Percentiles rank a stretch among this genome's conserved stretches.
These are phyloP conservation scores for Pterostichus madidus DNA, from an alignment of 2,888 invertebrate genomes.

Conservation along the genomic window DNA sequence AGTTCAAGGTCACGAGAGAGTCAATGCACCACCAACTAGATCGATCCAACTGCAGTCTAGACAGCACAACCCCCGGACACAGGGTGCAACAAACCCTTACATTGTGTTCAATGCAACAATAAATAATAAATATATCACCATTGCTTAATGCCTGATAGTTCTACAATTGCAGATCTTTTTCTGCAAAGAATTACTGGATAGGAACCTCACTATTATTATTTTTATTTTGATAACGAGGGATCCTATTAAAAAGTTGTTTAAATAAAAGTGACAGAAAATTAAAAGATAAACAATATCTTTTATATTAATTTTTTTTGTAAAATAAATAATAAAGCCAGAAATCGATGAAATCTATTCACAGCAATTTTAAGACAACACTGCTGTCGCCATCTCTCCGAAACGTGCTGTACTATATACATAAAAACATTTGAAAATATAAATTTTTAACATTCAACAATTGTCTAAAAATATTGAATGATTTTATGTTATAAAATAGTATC, in stretches of 20 bases:
- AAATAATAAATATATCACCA: not conserved
- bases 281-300: too few species aligned
- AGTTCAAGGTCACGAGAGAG: slow-evolving; percentile 29
- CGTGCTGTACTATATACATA: too few species aligned
- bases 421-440: too few species aligned
- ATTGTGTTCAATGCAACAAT: not conserved
- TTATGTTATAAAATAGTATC: slow-evolving; percentile 67
- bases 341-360: too few species aligned
- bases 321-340: too few species aligned
- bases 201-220: not conserved
- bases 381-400: too few species aligned
- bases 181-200: not conserved
- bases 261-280: too few species aligned
- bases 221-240: not conserved
- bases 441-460: too few species aligned
- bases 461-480: too few species aligned
- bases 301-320: too few species aligned
- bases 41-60: slow-evolving; percentile 21
- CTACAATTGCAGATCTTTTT: not conserved
- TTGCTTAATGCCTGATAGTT: not conserved
- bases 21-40: slow-evolving; percentile 20
- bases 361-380: too few species aligned
- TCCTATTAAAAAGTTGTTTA: not conserved
- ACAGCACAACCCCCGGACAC: not conserved
- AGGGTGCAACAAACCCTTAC: slow-evolving; percentile 17